Evolutionary conservation across 2,797 vertebrate genomes (phyloP).

Genomic region (Anguilla megastoma): DNA sequence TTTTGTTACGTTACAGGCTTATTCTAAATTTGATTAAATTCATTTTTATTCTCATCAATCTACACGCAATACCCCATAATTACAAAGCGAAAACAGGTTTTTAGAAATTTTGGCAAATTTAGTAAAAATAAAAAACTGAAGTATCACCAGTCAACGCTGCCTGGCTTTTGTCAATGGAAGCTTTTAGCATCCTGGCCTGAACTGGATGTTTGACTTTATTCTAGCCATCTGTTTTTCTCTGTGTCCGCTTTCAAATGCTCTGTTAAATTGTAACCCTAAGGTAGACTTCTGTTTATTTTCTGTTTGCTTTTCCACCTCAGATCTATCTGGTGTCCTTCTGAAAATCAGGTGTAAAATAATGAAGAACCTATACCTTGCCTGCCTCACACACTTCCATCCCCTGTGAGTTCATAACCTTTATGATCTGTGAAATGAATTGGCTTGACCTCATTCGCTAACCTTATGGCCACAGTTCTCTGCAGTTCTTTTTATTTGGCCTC

Average conservation of each 20-base stretch:
- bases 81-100: no score
- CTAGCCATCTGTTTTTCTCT: background rate
- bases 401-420: conserved; percentile 54
- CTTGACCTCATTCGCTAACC: conserved; percentile 54
- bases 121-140: no score
- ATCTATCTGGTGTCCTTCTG: conserved; percentile 4
- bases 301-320: background rate
- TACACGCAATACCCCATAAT: no score
- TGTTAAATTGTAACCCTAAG: background rate
- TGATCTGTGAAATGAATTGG: conserved; percentile 70
- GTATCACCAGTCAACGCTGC: background rate
- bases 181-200: background rate
- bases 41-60: no score
- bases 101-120: no score
- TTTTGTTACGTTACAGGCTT: no score
- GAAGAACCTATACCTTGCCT: background rate
- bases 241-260: background rate
- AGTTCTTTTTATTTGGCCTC: conserved; percentile 60
- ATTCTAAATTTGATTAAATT: no score
- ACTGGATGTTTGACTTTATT: background rate
- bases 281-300: background rate
- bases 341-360: background rate
- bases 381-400: background rate
- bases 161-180: background rate
- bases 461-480: conserved; percentile 48